Percentiles rank a stretch among this genome's conserved stretches.
Evolutionary conservation across 2,797 vertebrate species (phyloP).

Genomic region (Anableps anableps): DNA sequence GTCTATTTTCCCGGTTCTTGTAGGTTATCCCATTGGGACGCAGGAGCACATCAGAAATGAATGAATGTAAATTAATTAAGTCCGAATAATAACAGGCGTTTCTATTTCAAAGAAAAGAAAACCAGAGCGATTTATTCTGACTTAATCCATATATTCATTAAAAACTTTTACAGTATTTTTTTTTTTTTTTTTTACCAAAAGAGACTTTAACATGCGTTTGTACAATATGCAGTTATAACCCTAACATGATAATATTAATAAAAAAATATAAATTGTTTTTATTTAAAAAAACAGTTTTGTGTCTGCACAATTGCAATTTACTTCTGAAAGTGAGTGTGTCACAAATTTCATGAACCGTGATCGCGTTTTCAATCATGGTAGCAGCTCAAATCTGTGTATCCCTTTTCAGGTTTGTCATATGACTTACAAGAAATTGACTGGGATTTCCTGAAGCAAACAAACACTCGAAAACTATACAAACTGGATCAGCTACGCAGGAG

Average conservation of each 20-base stretch:
- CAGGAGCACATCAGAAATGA: slow-evolving; percentile 55
- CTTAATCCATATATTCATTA: neutral
- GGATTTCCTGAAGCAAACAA: neutral
- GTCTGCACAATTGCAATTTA: neutral
- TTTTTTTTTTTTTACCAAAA: neutral
- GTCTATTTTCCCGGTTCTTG: slow-evolving; percentile 74
- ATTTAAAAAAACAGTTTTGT: neutral
- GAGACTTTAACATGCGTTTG: neutral
- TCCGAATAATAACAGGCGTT: slow-evolving; percentile 60
- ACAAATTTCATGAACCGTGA: slow-evolving; percentile 21
- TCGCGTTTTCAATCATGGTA: slow-evolving; percentile 43
- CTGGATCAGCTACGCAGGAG: neutral
- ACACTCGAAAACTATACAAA: neutral
- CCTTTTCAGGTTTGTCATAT: slow-evolving; percentile 52
- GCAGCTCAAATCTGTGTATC: slow-evolving; percentile 44
- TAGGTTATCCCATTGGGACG: slow-evolving; percentile 72
- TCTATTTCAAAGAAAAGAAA: neutral
- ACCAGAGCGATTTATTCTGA: neutral
- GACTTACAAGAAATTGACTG: slow-evolving; percentile 66
- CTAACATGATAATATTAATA: neutral
- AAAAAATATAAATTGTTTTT: too few species aligned
- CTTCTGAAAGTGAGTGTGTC: slow-evolving; percentile 4
- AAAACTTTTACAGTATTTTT: neutral
- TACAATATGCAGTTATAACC: too few species aligned
- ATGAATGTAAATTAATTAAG: slow-evolving; percentile 62